Evolutionary conservation across 2,797 vertebrate species (phyloP).

Genomic region (Macrochelys suwanniensis): DNA sequence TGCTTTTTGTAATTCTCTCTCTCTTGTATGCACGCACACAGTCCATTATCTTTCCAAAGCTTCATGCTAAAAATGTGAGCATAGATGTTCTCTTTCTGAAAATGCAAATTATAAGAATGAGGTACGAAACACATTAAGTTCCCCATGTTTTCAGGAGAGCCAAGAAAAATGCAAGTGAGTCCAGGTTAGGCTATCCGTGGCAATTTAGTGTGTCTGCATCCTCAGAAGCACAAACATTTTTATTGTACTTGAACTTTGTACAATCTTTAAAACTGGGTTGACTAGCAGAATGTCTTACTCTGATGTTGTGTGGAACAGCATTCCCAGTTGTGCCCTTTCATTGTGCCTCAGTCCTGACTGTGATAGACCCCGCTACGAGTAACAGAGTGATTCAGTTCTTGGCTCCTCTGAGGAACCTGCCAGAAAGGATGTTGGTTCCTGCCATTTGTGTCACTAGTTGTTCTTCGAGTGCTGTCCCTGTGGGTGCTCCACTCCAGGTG

Average conservation of each 20-base stretch:
- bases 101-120: neutral
- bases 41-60: neutral
- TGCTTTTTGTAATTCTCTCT: neutral
- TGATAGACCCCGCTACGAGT: neutral
- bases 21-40: fast-evolving
- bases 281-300: neutral
- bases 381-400: slow-evolving; percentile 3
- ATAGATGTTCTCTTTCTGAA: neutral
- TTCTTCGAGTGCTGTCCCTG: neutral
- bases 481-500: too few relatives aligned
- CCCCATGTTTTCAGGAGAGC: neutral
- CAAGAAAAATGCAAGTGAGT: neutral
- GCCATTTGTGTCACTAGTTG: neutral
- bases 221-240: neutral
- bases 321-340: neutral
- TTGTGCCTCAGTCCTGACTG: neutral
- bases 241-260: slow-evolving; percentile 20
- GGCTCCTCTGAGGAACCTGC: neutral
- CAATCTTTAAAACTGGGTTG: neutral
- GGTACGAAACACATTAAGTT: fast-evolving
- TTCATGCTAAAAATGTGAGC: slow-evolving; percentile 17
- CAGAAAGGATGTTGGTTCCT: neutral
- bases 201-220: neutral
- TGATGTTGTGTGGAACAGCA: neutral
- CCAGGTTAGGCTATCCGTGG: fast-evolving